A percentile compares a stretch with the other conserved stretches of the same genome.
Evolutionary conservation across 2,888 invertebrate species (phyloP).

Genomic region (Lasius fuliginosus): DNA sequence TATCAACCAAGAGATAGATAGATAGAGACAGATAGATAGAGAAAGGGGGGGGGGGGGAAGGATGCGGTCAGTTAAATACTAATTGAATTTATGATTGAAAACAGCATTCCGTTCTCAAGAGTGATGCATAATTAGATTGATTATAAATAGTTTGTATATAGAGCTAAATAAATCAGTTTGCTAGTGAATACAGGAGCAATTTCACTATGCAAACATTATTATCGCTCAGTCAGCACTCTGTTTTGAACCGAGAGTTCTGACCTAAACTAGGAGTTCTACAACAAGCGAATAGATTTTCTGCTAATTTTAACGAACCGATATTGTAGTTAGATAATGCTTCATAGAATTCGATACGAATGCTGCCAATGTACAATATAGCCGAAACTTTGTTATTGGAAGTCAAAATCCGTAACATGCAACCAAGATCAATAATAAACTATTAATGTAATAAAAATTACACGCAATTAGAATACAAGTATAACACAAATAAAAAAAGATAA

Average conservation of each 20-base stretch:
- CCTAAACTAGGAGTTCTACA: constrained; percentile 26
- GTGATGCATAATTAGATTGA: constrained; percentile 29
- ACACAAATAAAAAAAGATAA: not conserved
- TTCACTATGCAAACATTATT: constrained; percentile 41
- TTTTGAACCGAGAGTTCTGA: constrained; percentile 21
- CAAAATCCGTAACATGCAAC: constrained; percentile 26
- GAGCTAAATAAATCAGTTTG: constrained; percentile 24
- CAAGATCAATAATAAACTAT: constrained; percentile 1
- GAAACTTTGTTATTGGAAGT: constrained; percentile 23
- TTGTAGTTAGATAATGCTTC: constrained; percentile 36
- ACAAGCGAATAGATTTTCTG: constrained; percentile 50
- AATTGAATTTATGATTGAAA: constrained; percentile 55
- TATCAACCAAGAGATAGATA: not conserved
- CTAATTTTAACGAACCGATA: constrained; percentile 47
- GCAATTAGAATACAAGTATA: not conserved
- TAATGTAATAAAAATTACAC: not conserved
- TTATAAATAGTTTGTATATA: constrained; percentile 22
- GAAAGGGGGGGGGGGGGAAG: not conserved
- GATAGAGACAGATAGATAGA: not conserved
- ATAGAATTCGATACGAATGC: constrained; percentile 35
- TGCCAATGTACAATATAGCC: constrained; percentile 20
- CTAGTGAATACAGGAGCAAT: constrained; percentile 32
- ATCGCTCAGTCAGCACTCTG: constrained; percentile 29
- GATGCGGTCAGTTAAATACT: constrained; percentile 47
- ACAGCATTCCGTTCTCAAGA: constrained; percentile 36